These are phyloP conservation scores for Clinocottus analis DNA, from an alignment of 2,113 vertebrate species.

Conservation along the genomic window DNA sequence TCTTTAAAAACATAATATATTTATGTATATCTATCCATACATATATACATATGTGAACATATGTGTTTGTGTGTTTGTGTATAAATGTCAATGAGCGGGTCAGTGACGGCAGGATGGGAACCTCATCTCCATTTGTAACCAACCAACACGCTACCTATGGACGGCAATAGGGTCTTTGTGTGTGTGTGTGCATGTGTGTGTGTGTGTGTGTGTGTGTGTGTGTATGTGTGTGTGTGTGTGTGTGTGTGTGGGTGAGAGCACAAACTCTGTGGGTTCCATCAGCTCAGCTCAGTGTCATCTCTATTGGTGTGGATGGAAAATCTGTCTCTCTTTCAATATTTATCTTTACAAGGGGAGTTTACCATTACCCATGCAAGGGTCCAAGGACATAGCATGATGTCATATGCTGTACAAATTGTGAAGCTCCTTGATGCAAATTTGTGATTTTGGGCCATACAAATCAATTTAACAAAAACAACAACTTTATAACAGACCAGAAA, in stretches of 20 bases:
- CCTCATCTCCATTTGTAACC: conserved; percentile 68
- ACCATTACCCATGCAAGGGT: not conserved
- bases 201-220: conserved; percentile 35
- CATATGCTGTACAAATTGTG: not conserved
- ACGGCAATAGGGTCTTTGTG: not conserved
- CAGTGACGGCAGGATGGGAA: conserved; percentile 50
- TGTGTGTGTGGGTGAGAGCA: conserved; percentile 16
- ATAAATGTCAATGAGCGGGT: not conserved
- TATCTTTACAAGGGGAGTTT: too few species aligned
- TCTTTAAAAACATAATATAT: not conserved
- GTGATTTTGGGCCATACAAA: not conserved
- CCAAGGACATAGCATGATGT: not conserved
- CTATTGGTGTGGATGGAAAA: conserved; percentile 32
- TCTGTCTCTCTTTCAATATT: conserved; percentile 30
- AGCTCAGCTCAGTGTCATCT: conserved; percentile 59
- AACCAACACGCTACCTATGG: conserved; percentile 49
- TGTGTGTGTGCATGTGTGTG: not conserved
- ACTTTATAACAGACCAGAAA: not conserved
- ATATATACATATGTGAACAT: too few species aligned
- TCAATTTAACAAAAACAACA: not conserved
- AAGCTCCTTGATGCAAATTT: too few species aligned
- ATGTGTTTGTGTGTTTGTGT: not conserved
- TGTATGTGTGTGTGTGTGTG: conserved; percentile 10
- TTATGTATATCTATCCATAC: too few species aligned
- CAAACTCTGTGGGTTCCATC: conserved; percentile 45